phyloP scores from a whole-genome alignment of 2,888 invertebrate genomes.

The Helleia helle region DNA sequence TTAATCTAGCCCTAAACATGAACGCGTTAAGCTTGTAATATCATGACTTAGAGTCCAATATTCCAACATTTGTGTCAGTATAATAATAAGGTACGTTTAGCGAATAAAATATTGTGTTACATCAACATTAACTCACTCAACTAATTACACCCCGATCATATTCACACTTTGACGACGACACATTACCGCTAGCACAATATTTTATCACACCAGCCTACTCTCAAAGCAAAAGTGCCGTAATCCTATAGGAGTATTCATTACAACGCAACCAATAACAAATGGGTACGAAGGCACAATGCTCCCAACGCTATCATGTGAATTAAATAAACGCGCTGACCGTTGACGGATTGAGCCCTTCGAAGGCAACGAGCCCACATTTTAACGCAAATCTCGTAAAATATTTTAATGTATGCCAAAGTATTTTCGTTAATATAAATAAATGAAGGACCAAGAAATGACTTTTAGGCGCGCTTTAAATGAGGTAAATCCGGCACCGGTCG shows the following conservation, averaged over 20 bases:
- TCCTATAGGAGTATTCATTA: slow-evolving; percentile 9
- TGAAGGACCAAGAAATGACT: too few species aligned
- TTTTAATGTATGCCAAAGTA: too few species aligned
- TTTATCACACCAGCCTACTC: slow-evolving; percentile 2
- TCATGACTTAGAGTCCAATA: slow-evolving; percentile 3
- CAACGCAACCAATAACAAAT: slow-evolving; percentile 8
- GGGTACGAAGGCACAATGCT: slow-evolving; percentile 10
- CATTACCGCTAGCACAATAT: background rate
- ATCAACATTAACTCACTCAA: background rate
- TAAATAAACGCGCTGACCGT: slow-evolving; percentile 1
- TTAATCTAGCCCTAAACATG: background rate
- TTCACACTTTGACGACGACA: background rate
- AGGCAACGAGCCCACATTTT: too few species aligned
- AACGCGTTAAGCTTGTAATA: background rate
- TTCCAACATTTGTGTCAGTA: slow-evolving; percentile 1
- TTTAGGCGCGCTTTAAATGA: background rate
- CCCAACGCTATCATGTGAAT: slow-evolving; percentile 3
- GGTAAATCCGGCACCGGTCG: slow-evolving; percentile 4
- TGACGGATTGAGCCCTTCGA: background rate
- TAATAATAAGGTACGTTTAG: slow-evolving; percentile 2
- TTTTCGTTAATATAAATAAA: too few species aligned
- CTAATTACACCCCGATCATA: background rate
- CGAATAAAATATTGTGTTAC: slow-evolving; percentile 1
- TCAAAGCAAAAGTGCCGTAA: slow-evolving; percentile 8
- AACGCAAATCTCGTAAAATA: too few species aligned